Conservation (phyloP, 2,113 vertebrate genomes). For the Lamprotornis superbus region DNA sequence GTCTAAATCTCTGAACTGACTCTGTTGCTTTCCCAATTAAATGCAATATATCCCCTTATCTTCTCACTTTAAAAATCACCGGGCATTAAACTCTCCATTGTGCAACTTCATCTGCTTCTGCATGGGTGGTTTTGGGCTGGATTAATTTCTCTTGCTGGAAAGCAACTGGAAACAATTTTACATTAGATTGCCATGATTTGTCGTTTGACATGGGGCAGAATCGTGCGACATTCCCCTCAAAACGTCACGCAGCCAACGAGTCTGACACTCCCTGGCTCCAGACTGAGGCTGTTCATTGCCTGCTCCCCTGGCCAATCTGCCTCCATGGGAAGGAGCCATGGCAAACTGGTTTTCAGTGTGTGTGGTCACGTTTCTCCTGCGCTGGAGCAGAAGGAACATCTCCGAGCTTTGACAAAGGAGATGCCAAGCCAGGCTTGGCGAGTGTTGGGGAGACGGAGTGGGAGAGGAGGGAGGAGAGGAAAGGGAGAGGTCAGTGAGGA, state of each 20-base stretch:
- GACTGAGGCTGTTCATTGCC: neutral
- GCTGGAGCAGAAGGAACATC: neutral
- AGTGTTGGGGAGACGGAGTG: accelerated
- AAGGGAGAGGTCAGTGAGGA: neutral
- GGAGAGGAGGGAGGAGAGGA: neutral
- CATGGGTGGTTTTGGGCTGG: neutral
- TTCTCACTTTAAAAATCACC: neutral
- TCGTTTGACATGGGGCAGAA: neutral
- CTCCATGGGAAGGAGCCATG: neutral
- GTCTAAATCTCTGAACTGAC: neutral
- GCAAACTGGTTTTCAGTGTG: neutral
- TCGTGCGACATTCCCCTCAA: neutral
- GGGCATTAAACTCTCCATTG: accelerated
- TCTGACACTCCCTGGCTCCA: neutral
- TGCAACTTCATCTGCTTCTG: neutral
- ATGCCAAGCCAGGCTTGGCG: neutral
- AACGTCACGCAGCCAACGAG: accelerated
- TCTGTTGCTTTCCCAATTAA: neutral
- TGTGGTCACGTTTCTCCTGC: neutral
- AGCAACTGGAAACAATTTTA: conserved; percentile 22
- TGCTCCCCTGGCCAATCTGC: neutral
- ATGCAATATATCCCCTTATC: neutral
- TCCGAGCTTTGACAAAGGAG: neutral
- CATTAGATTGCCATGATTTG: accelerated
- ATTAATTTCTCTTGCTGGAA: neutral